phyloP scores from a whole-genome alignment of 2,113 vertebrate genomes.

The Psittacula cyanocephala region DNA sequence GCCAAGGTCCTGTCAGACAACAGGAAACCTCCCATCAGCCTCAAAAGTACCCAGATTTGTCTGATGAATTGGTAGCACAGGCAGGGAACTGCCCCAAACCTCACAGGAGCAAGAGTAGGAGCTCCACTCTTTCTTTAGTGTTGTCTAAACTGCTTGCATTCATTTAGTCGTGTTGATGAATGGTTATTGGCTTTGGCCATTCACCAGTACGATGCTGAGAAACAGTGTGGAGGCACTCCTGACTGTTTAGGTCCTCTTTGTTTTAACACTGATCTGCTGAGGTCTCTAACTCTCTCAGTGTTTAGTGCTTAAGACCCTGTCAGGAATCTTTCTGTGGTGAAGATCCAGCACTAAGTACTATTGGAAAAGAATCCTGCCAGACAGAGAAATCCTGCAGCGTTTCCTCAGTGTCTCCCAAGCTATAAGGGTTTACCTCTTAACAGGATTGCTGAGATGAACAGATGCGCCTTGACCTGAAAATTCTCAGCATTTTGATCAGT shows the following conservation, averaged over 20 bases:
- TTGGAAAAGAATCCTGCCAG: neutral
- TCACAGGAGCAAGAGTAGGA: neutral
- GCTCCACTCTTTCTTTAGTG: neutral
- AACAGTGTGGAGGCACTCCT: neutral
- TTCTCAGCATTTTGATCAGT: constrained; percentile 43
- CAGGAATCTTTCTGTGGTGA: neutral
- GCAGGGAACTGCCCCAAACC: neutral
- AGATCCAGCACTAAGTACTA: neutral
- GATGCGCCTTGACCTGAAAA: constrained; percentile 42
- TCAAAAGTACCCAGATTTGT: neutral
- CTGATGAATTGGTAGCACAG: neutral
- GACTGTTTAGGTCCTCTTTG: neutral
- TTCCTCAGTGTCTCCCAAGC: neutral
- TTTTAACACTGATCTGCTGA: neutral
- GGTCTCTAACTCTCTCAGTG: neutral
- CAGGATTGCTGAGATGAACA: neutral
- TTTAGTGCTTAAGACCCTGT: neutral
- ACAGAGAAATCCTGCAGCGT: neutral
- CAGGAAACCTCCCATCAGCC: neutral
- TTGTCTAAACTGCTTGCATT: constrained; percentile 14
- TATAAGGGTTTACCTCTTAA: constrained; percentile 21
- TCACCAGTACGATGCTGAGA: neutral
- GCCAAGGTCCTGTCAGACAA: neutral
- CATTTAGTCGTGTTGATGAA: neutral
- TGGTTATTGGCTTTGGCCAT: neutral